phyloP scores from a whole-genome alignment of 2,888 invertebrate species.

The Petrolisthes manimaculis region DNA sequence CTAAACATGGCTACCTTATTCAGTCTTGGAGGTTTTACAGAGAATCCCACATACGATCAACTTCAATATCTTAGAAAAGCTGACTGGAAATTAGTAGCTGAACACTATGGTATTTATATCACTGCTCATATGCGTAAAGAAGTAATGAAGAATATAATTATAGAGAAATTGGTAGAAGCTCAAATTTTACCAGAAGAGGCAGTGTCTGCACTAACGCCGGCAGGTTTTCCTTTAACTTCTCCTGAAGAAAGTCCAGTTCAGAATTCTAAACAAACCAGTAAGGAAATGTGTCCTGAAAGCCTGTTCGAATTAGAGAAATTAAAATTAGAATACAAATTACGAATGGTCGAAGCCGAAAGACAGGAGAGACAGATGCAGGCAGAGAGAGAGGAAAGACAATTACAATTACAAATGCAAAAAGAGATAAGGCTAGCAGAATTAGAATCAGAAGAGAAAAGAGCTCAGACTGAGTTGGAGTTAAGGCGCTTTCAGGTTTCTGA shows the following conservation, averaged over 20 bases:
- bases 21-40: background rate
- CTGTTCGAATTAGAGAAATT: background rate
- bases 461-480: background rate
- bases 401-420: background rate
- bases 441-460: background rate
- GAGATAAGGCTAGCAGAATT: background rate
- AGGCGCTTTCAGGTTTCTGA: background rate
- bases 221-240: background rate
- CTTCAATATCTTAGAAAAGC: background rate
- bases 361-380: too few relatives aligned
- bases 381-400: too few relatives aligned
- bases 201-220: background rate
- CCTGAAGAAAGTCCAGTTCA: background rate
- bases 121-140: background rate
- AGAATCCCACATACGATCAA: background rate
- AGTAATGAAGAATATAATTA: background rate
- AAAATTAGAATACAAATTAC: background rate
- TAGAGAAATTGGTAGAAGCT: background rate
- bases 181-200: background rate
- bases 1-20: background rate
- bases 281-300: background rate
- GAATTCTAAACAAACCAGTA: background rate
- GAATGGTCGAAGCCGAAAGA: background rate
- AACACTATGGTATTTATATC: background rate
- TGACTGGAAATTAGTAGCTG: background rate